Base-by-base conservation (phyloP, 1,140 invertebrate species). In the Drosophila lini region DNA sequence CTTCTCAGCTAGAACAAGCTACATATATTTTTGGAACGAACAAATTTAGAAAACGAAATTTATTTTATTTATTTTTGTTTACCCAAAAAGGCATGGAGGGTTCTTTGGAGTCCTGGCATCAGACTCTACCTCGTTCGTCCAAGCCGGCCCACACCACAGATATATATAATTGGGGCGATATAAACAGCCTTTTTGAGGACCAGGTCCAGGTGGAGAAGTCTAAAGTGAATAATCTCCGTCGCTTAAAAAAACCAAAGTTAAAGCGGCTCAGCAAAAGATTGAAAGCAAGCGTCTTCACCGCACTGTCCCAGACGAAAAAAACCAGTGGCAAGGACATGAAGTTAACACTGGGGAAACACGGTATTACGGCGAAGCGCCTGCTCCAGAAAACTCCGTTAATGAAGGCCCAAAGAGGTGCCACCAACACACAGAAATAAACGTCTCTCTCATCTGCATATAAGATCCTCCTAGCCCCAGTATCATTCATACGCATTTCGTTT, bases 401-500 rank as follows among this genome's bases (percentile, higher is more conserved):
- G 22, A 47, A 15, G 7, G 11, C 22, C 8, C 25, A 25, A 22
- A 2, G 4, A 48, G 5, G 0, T 15, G 25, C 7, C 15, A 1
- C 15, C 15, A 10, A n/a, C 2, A 5, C 45, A 28, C 15, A n/a
- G 6, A n/a, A 48, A 48, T 48, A 48, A 48, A 28, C 19, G 19
- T 9, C 15, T 44, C 9, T 44, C 19, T 3, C 44, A 15, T 45
- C 44, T 3, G 11, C 7, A 25, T 16, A 22, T 41, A 38, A 34
- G 58, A 6, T 65, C n/a, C 34, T 25, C n/a, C 34, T 25, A 36
- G 22, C 13, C 36, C 53, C 16, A 25, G 44, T 22, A 11, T 22
- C 42, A 63, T 59, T 28, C 61, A 34, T 10, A 63, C 62, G 57
- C 58, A 62, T 62, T 38, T 47, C 19, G 41, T 22, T 38, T 6